Evolutionary conservation across 2,888 invertebrate genomes (phyloP), one percentile per base, ranked within the genome.

Genomic region (Pseudococcus longispinus): DNA sequence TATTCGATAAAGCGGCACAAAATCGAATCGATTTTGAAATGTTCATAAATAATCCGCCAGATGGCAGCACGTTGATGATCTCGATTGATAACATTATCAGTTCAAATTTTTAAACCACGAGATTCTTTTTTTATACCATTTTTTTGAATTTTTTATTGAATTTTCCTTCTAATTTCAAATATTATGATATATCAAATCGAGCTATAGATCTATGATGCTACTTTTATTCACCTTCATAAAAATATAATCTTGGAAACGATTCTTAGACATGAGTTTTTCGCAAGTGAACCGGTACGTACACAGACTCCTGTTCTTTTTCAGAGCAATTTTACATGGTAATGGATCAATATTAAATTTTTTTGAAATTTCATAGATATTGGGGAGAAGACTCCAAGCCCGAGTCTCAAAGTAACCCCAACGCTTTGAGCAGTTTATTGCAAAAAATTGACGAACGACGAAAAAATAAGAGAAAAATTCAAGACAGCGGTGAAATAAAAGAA

Each of bases 361-460:
- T 74, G 29, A 23, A n/a, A 18, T 74, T 42, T 42, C 32, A 5
- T 18, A 86, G 86, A 15, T 86, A 86, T 55, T 86, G 86, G 86
- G 80, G 86, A 23, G 86, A 86, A 23, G 86, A 86, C 44, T 5
- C 6, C 2, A 46, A 86, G n/a, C 77, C 77, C 8, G 13, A 55
- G 11, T 1, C 74, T 29, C 32, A 86, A 20, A n/a, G 29, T n/a
- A 65, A 26, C 13, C 46, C 51, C 11, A 46, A 77, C 32, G 32
- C 29, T 13, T 86, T 80, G 18, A 74, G 46, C 15, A 46, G 51
- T 26, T 80, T 86, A 20, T n/a, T 86, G 23, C 44, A 74, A 9
- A 86, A 86, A 86, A 86, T 86, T 13, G 86, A 86, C 20, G 86
- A 86, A 55, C 44, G 86, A 46, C 46, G 80, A 11, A 77, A 51